Conservation (phyloP, 92 coral and sea anemone species). For the Bergia sp. region DNA sequence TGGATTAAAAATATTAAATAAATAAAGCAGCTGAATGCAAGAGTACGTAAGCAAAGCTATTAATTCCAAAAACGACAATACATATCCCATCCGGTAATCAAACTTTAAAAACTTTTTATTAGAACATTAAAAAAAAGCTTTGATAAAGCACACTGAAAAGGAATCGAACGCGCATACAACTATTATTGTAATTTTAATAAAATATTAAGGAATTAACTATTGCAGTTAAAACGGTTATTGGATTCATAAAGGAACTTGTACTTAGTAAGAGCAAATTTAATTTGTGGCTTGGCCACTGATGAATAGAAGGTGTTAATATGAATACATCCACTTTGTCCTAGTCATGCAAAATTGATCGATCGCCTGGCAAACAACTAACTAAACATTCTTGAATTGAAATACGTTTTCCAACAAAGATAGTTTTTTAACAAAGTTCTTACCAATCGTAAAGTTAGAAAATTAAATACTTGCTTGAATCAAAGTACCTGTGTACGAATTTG, state of each 20-base stretch:
- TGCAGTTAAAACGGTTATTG: conserved; percentile 26
- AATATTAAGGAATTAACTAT: conserved; percentile 15
- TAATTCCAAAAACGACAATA: not conserved
- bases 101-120: not conserved
- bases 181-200: conserved; percentile 1
- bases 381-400: not conserved
- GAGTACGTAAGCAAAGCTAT: conserved; percentile 18
- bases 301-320: conserved; percentile 10
- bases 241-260: not conserved
- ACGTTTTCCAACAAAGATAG: not conserved
- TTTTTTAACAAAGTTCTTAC: not conserved
- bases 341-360: not conserved
- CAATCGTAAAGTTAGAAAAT: not conserved
- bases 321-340: not conserved
- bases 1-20: conserved; percentile 6
- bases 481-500: not conserved
- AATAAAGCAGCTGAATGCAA: conserved; percentile 16
- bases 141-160: not conserved
- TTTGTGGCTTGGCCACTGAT: not conserved
- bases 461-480: not conserved
- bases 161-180: not conserved
- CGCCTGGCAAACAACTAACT: not conserved
- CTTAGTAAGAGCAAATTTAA: conserved; percentile 27
- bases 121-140: not conserved
- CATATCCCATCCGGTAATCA: conserved; percentile 8